These are phyloP conservation scores for Radopholus similis DNA, from an alignment of 1,140 invertebrate genomes.

Conservation along the genomic window DNA sequence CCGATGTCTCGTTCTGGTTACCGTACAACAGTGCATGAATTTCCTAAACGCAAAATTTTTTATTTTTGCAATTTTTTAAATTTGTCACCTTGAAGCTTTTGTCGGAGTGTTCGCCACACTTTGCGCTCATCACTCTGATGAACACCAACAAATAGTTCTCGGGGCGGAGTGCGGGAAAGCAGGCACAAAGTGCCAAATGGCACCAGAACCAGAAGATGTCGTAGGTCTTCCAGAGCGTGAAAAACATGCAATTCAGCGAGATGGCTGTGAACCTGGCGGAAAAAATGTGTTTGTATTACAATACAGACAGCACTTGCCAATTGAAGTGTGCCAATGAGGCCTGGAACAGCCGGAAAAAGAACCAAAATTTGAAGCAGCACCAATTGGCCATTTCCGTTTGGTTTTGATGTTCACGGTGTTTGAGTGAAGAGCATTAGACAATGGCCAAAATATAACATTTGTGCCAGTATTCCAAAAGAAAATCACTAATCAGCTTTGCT, in stretches of 20 bases:
- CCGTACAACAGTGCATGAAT: slow-evolving; percentile 31
- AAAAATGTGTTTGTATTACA: background rate
- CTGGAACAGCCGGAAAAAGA: slow-evolving; percentile 26
- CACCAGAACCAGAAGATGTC: slow-evolving; percentile 42
- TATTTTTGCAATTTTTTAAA: background rate
- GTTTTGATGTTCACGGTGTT: background rate
- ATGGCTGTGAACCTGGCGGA: slow-evolving; percentile 24
- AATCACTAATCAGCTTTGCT: background rate
- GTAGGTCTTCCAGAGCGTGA: slow-evolving; percentile 37
- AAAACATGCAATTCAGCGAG: slow-evolving; percentile 40
- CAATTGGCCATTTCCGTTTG: slow-evolving; percentile 17
- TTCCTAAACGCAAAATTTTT: too few relatives aligned
- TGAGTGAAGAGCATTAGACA: background rate
- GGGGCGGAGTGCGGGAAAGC: slow-evolving; percentile 27
- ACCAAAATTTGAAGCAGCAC: slow-evolving; percentile 45
- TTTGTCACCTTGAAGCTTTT: slow-evolving; percentile 28
- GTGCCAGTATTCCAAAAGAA: background rate
- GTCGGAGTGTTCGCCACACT: slow-evolving; percentile 16
- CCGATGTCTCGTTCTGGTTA: slow-evolving; percentile 19
- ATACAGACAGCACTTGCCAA: slow-evolving; percentile 3
- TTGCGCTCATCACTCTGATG: slow-evolving; percentile 20
- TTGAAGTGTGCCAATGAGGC: slow-evolving; percentile 37
- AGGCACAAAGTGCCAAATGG: slow-evolving; percentile 36
- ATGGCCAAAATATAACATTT: background rate
- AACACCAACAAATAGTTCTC: slow-evolving; percentile 40